Base-by-base conservation (phyloP, 35 echinoderm and acorn worm genomes). In the Chiridota heheva region DNA sequence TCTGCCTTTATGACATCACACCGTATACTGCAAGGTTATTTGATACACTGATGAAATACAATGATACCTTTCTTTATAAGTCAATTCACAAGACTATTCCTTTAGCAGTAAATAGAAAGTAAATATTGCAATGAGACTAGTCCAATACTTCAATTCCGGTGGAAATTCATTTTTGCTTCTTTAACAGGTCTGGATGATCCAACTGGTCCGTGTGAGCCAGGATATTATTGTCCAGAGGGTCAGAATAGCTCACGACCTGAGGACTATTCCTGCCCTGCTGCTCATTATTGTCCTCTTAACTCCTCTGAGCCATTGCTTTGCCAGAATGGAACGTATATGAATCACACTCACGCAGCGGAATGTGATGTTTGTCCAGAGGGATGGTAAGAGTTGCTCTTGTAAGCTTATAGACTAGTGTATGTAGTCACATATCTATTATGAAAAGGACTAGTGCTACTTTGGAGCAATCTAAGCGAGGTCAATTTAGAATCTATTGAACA, bases 321-420 rank as follows among this genome's bases (percentile, higher is more conserved):
- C 86, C 77, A 65, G 36, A 87, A 97, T 34, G 94, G 94, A 2
- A 97, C 94, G 32, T 97, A 91, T 40, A 97, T 97, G 94, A 97
- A 91, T 55, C 89, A 97, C n/a, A 97, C 89, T 0, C 88, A 91
- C 86, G 89, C 84, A 1, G 80, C 89, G 10, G 89, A 91, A 22
- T 97, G 85, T 62, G 86, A 84, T 67, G 29, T 85, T 25, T 97
- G 94, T 45, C 84, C 84, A 8, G 88, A 80, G 30, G 88, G 88
- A 91, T 88, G 85, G 94, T 97, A 81, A 87, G 80, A 31, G 3
- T 24, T 65, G 3, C 42, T 37, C 2, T 5, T 5, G 7, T 32
- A 5, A 36, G 32, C 32, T 60, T 18, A 5, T 4, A 6, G 6
- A 18, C 58, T 5, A 3, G 58, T 18, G 6, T 18, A 4, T 5